phyloP scores from a whole-genome alignment of 2,888 invertebrate genomes.

The Limnephilus rhombicus region DNA sequence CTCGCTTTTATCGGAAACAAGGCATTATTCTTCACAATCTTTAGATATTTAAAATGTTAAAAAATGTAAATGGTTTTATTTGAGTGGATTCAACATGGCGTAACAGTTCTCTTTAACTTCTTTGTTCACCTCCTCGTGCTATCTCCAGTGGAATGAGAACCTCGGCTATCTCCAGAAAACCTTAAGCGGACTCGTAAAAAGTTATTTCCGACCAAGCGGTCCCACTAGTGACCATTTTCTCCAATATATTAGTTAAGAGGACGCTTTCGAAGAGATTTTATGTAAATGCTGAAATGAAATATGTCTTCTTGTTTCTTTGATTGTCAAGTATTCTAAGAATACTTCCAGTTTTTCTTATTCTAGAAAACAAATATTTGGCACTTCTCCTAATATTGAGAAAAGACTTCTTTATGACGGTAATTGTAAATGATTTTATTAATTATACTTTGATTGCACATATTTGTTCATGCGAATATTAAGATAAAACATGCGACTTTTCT shows the following conservation, averaged over 20 bases:
- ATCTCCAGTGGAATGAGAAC: conserved; percentile 47
- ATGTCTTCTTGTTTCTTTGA: conserved; percentile 27
- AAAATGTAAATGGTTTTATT: conserved; percentile 35
- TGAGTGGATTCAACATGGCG: conserved; percentile 31
- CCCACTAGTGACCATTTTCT: conserved; percentile 47
- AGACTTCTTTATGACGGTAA: background rate
- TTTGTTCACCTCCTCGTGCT: conserved; percentile 50
- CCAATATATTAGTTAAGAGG: conserved; percentile 17
- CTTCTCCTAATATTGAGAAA: background rate
- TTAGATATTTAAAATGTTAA: background rate
- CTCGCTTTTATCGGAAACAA: background rate
- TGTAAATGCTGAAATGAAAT: background rate
- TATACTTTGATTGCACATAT: background rate
- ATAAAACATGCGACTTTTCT: background rate
- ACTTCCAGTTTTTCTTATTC: background rate
- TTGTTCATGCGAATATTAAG: background rate
- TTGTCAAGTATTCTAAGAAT: background rate
- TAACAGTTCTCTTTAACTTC: conserved; percentile 38
- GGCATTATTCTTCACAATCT: background rate
- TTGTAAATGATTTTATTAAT: background rate
- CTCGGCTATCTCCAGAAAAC: conserved; percentile 40
- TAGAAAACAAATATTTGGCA: background rate
- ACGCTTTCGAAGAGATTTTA: conserved; percentile 19
- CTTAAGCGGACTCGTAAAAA: conserved; percentile 52
- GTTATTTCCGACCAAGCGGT: conserved; percentile 44